Evolutionary conservation across 2,797 vertebrate genomes (phyloP), one percentile per base, ranked within the genome.

Genomic region (Cuculus canorus): DNA sequence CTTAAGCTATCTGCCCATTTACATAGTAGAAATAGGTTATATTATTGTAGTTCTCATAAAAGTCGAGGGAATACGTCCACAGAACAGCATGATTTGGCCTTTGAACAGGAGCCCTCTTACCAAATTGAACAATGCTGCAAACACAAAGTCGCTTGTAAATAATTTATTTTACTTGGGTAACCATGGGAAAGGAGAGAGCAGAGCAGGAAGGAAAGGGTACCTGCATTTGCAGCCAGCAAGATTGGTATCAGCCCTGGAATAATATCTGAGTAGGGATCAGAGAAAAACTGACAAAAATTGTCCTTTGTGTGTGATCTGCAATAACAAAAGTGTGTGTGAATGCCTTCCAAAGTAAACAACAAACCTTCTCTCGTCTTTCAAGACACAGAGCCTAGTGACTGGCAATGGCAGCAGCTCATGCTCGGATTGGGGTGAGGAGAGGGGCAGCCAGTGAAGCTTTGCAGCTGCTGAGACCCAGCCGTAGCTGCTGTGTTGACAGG

Each of bases 141-240:
- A 64, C 78, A 47, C 54, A 54, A 79, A 92, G 21, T 68, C 32
- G 77, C 63, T 8, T 89, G 81, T 69, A 81, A 88, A 82, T 86
- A 43, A 73, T 73, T 82, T 59, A 50, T 85, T 87, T 77, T 43
- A 33, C 81, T 78, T 80, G 33, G 24, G 45, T 57, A 91, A 82
- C 32, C 56, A 71, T 3, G 19, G 43, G 69, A 80, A 84, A 78
- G 32, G 30, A 64, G 48, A 37, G 47, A 86, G 37, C 37, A 57
- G 24, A 82, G 60, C 41, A 88, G 71, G 86, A 94, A 90, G 68
- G 75, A 92, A 86, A 77, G 57, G 73, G 60, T 87, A 85, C 87
- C 72, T 68, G 69, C 39, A 35, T 66, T 73, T 93, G n/a, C 57
- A 85, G 71, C 35, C 63, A 63, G 35, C 45, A 75, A 88, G 77